Conservation (phyloP, 2,888 invertebrate species). For the Plagodis dolabraria region DNA sequence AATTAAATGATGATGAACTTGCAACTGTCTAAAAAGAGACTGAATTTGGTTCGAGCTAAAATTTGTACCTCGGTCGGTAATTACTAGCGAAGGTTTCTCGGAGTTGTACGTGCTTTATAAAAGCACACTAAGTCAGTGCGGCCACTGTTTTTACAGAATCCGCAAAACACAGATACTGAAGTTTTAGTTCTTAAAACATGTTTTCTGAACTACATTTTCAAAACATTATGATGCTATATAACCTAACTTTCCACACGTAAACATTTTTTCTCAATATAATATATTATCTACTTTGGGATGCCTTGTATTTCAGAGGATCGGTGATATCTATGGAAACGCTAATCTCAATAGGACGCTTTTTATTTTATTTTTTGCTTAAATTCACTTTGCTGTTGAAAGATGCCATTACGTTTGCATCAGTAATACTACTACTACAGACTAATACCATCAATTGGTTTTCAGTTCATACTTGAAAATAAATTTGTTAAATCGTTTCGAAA, state of each 20-base stretch:
- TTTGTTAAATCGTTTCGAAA: too few species aligned
- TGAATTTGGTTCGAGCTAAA: too few species aligned
- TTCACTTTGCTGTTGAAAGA: not conserved
- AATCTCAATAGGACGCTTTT: not conserved
- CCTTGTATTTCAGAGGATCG: not conserved
- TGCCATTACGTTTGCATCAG: constrained; percentile 15
- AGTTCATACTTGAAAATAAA: too few species aligned
- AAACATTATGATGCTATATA: not conserved
- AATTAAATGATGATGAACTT: too few species aligned
- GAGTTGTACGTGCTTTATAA: too few species aligned
- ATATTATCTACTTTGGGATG: not conserved
- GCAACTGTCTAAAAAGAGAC: too few species aligned
- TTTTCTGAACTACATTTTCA: not conserved
- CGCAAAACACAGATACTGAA: too few species aligned
- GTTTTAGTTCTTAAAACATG: not conserved
- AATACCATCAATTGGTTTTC: constrained; percentile 19
- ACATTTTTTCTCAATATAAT: not conserved
- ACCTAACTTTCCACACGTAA: not conserved
- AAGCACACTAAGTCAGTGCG: not conserved
- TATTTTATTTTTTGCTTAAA: too few species aligned
- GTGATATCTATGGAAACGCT: not conserved
- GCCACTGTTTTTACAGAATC: constrained; percentile 1
- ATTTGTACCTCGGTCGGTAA: too few species aligned
- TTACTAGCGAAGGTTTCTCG: too few species aligned
- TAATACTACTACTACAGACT: constrained; percentile 15